Percentiles rank a stretch among this genome's conserved stretches.
These are phyloP conservation scores for Vulpes ferrilata DNA, from an alignment of 2,113 vertebrate genomes.

Conservation along the genomic window DNA sequence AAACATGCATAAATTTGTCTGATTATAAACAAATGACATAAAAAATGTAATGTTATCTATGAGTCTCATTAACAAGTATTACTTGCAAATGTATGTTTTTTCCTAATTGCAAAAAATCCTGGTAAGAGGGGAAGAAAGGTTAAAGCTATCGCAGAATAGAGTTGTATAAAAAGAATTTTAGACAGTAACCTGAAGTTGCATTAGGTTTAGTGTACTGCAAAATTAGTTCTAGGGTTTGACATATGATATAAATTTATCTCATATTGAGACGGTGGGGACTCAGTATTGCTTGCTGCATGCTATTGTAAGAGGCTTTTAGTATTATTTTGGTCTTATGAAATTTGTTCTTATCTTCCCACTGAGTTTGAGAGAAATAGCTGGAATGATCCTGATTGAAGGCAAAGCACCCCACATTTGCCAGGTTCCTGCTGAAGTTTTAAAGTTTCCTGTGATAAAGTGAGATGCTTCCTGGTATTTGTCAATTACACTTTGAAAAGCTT, in stretches of 20 bases:
- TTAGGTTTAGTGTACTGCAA: conserved; percentile 70
- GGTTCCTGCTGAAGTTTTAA: not conserved
- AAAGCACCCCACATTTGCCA: not conserved
- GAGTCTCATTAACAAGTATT: not conserved
- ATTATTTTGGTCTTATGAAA: conserved; percentile 77
- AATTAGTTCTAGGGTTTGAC: conserved; percentile 76
- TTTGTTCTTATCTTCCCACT: conserved; percentile 70
- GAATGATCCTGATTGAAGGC: conserved; percentile 46
- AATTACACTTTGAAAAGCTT: not conserved
- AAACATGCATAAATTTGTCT: not conserved
- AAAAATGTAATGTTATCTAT: not conserved
- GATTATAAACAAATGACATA: not conserved
- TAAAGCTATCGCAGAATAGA: not conserved
- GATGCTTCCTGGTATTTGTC: conserved; percentile 49
- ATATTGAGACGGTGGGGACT: conserved; percentile 40
- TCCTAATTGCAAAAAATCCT: not conserved
- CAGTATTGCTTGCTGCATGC: conserved; percentile 14
- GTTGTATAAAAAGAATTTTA: not conserved
- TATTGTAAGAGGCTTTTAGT: conserved; percentile 79
- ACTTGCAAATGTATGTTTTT: not conserved
- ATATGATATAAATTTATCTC: conserved; percentile 77
- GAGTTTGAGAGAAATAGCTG: conserved; percentile 10
- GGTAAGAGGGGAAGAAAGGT: not conserved
- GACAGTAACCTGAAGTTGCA: conserved; percentile 33
- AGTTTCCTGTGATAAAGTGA: conserved; percentile 26